Conservation (phyloP, 2,113 vertebrate genomes). For the Perccottus glenii region DNA sequence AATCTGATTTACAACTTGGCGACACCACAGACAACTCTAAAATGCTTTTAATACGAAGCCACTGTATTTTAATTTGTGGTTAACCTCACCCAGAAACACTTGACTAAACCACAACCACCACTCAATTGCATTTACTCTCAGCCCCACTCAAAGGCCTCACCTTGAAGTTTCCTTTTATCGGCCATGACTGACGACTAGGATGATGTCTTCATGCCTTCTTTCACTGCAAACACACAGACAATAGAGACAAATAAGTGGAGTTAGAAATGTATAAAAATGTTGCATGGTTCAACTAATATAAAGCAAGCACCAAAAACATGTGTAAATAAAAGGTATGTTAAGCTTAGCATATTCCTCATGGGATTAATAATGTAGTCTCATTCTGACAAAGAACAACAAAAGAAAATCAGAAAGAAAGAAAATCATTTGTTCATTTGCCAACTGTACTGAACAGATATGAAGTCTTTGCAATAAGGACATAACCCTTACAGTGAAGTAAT, state of each 20-base stretch:
- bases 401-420: too few relatives aligned
- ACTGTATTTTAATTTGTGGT: background rate
- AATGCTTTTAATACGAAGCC: background rate
- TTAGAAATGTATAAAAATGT: background rate
- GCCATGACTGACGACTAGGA: constrained; percentile 90
- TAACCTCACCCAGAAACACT: constrained; percentile 4
- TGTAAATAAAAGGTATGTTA: too few relatives aligned
- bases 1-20: too few relatives aligned
- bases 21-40: background rate
- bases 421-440: too few relatives aligned
- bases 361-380: too few relatives aligned
- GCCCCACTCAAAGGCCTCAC: constrained; percentile 56
- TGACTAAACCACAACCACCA: constrained; percentile 9
- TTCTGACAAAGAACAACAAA: too few relatives aligned
- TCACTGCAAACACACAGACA: constrained; percentile 56
- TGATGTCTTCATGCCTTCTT: constrained; percentile 91
- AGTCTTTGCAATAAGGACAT: too few relatives aligned
- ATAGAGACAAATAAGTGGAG: background rate
- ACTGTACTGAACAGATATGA: too few relatives aligned
- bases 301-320: too few relatives aligned
- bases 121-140: background rate
- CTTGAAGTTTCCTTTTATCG: constrained; percentile 96
- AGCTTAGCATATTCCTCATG: too few relatives aligned
- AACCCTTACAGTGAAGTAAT: too few relatives aligned
- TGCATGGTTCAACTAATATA: background rate